Base-by-base conservation (phyloP, 1,140 invertebrate genomes). In the Rhyzopertha dominica region DNA sequence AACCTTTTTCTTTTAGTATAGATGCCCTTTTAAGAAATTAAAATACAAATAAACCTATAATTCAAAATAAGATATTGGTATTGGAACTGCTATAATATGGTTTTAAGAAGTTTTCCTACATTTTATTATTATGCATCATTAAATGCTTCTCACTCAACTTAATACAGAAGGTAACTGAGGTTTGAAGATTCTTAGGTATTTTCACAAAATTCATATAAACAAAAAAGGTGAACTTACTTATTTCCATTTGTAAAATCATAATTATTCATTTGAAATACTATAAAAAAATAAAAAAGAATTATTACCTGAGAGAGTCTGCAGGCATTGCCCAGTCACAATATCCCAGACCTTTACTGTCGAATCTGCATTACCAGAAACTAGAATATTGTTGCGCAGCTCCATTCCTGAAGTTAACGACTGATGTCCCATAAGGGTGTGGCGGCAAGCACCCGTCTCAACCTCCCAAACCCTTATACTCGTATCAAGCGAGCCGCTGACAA, bases 281-380 rank as follows among this genome's bases (percentile, higher is more conserved):
- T 5, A 18, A 39, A 8, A 9, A 20, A 14, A 23, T 28, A 10
- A 45, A 28, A 42, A 18, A 28, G 23, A 22, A 31, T 32, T 56
- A 62, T 72, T 70, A 87, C 91, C 95, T 58, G 91, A 91, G 38
- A 99, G 74, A 2, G 95, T 98, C 72, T 97, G 93, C 51, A 98
- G 77, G 72, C 96, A 99, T 66, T 93, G 87, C 22, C 96, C 96
- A 18, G 88, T 95, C 31, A 87, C 83, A 47, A 99, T 97, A 67
- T 99, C 94, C 96, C 96, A 99, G 12, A 99, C 93, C 77, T 98
- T 98, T 17, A 99, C 93, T 0, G 95, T 98, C 2, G 93, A 96
- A 69, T 99, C 96, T n/a, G 95, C 95, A 73, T 98, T 99, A 8
- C 95, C 95, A 0, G 94, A 98, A 1, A 99, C 94, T 22, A 99